These are phyloP conservation scores for Ricordea florida DNA, from an alignment of 92 coral and sea anemone genomes.

Conservation along the genomic window DNA sequence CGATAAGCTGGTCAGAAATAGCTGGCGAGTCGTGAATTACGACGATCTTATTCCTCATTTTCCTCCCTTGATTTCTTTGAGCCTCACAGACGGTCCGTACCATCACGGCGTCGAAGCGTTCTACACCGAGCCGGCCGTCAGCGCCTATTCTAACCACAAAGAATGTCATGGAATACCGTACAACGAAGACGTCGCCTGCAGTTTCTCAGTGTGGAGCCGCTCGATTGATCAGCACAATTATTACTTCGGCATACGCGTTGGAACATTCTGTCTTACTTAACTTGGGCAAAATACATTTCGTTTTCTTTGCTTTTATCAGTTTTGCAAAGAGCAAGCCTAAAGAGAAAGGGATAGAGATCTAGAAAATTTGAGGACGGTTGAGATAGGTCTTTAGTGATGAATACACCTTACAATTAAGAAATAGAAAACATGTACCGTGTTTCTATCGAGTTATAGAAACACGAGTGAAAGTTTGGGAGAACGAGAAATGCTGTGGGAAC, in stretches of 20 bases:
- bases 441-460: no score
- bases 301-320: no score
- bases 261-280: slow-evolving; percentile 16
- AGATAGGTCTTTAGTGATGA: no score
- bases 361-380: no score
- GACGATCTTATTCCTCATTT: slow-evolving; percentile 45
- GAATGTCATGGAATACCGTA: slow-evolving; percentile 41
- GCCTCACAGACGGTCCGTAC: background rate
- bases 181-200: slow-evolving; percentile 29
- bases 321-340: no score
- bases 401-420: no score
- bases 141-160: slow-evolving; percentile 38
- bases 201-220: background rate
- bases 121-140: slow-evolving; percentile 18
- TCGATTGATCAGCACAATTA: background rate
- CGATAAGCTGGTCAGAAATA: slow-evolving; percentile 46
- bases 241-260: slow-evolving; percentile 30
- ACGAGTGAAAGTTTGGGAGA: no score
- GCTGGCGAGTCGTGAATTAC: slow-evolving; percentile 55
- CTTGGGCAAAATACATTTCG: no score
- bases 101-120: slow-evolving; percentile 54
- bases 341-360: no score
- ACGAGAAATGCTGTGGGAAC: no score
- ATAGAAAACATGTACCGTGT: no score
- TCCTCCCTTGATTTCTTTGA: background rate